Percentiles rank a stretch among this genome's conserved stretches.
Evolutionary conservation across 2,113 vertebrate species (phyloP).

Genomic region (Syngnathus floridae): DNA sequence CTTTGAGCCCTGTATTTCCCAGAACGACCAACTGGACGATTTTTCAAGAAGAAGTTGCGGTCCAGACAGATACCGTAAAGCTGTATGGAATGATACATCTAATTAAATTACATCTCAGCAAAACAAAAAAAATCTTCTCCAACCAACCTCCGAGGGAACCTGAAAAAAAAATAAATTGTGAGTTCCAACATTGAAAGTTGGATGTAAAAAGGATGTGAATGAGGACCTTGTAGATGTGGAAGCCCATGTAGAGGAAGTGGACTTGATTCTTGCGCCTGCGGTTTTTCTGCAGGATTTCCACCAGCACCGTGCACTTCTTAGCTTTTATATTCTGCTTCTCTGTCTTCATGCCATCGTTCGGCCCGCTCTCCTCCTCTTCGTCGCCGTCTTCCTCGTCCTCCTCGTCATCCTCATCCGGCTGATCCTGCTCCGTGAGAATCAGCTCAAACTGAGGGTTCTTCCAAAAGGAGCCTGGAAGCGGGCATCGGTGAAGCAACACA

Average conservation of each 20-base stretch:
- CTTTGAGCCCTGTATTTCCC: constrained; percentile 64
- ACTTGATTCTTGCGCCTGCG: constrained; percentile 55
- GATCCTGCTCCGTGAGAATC: constrained; percentile 56
- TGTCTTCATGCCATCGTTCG: constrained; percentile 21
- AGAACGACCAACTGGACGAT: constrained; percentile 59
- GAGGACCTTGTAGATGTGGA: constrained; percentile 71
- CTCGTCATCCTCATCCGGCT: constrained; percentile 33
- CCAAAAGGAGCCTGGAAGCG: constrained; percentile 63
- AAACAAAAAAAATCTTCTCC: not conserved
- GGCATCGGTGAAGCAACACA: too few species aligned
- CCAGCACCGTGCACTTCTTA: constrained; percentile 63
- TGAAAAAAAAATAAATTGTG: constrained; percentile 25
- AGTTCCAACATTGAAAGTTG: not conserved
- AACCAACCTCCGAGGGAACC: constrained; percentile 60
- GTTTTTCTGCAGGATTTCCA: constrained; percentile 76
- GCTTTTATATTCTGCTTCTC: constrained; percentile 48
- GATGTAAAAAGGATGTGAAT: not conserved
- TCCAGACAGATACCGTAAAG: constrained; percentile 54
- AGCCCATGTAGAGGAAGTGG: constrained; percentile 64
- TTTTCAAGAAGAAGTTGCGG: constrained; percentile 64
- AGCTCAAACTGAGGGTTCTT: constrained; percentile 74
- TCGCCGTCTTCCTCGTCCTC: constrained; percentile 38
- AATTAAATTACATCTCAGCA: not conserved
- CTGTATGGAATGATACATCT: constrained; percentile 29
- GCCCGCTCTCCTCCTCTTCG: constrained; percentile 22